Evolutionary conservation across 2,888 invertebrate genomes (phyloP).

Genomic region (Sepioteuthis lessoniana): DNA sequence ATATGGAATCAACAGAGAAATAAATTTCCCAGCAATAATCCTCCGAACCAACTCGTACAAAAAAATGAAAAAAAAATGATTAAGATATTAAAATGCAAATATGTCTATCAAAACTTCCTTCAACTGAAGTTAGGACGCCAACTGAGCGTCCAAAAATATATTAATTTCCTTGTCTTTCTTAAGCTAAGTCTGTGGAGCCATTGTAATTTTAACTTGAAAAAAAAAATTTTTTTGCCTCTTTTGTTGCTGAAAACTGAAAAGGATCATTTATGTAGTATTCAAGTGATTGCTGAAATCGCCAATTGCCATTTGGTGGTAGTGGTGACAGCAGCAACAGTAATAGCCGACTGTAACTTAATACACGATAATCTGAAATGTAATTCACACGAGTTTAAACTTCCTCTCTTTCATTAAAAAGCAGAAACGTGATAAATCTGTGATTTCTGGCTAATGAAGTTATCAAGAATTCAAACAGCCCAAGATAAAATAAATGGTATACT

Average conservation of each 20-base stretch:
- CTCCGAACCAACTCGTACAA: too few relatives aligned
- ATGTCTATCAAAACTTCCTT: background rate
- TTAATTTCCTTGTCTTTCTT: background rate
- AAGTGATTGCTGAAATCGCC: background rate
- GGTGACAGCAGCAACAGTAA: background rate
- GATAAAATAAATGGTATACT: slow-evolving; percentile 10
- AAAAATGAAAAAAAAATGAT: too few relatives aligned
- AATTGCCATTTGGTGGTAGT: too few relatives aligned
- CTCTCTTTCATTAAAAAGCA: background rate
- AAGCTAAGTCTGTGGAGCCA: background rate
- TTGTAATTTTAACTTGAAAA: background rate
- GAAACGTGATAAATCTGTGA: background rate
- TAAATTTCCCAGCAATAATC: too few relatives aligned
- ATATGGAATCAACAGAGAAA: too few relatives aligned
- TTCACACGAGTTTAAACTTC: slow-evolving; percentile 11
- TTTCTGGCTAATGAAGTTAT: slow-evolving; percentile 4
- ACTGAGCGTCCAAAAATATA: background rate
- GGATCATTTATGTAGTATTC: background rate
- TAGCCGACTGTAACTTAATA: background rate
- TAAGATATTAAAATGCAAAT: background rate
- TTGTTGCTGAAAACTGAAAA: background rate
- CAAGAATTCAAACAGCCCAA: slow-evolving; percentile 12
- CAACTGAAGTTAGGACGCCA: background rate
- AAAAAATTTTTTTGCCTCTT: background rate
- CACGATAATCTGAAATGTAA: slow-evolving; percentile 33